Evolutionary conservation across 1,140 invertebrate genomes (phyloP).

Genomic region (Leptopilina clavipes): DNA sequence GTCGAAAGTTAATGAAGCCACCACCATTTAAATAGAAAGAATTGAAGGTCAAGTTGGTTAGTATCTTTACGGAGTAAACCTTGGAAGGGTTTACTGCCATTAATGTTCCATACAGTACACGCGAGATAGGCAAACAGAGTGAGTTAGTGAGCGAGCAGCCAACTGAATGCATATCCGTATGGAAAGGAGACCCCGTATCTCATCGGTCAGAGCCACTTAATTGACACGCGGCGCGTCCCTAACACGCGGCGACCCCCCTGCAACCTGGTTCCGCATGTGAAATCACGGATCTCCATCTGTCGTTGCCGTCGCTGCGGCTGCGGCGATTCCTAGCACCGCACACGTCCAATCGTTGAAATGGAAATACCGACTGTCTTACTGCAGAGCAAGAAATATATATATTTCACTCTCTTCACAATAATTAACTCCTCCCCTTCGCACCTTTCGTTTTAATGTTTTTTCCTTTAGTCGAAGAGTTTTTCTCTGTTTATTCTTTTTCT

Average conservation of each 20-base stretch:
- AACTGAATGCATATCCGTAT: conserved; percentile 65
- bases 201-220: conserved; percentile 72
- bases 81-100: conserved; percentile 16
- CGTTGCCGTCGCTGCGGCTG: conserved; percentile 54
- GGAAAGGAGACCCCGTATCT: conserved; percentile 72
- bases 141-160: conserved; percentile 37
- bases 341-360: conserved; percentile 63
- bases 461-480: too few species aligned
- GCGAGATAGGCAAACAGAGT: conserved; percentile 39
- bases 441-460: neutral
- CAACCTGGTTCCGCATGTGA: conserved; percentile 50
- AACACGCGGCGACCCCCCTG: conserved; percentile 73
- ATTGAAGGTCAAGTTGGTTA: conserved; percentile 24
- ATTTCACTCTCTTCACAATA: neutral
- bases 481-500: too few species aligned
- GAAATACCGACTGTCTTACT: conserved; percentile 48
- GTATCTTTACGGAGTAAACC: conserved; percentile 1
- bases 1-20: conserved; percentile 17
- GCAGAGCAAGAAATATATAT: neutral
- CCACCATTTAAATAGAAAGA: neutral
- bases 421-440: conserved; percentile 1
- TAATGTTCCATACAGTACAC: conserved; percentile 16
- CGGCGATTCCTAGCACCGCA: conserved; percentile 60
- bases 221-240: conserved; percentile 73
- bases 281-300: conserved; percentile 71